Conservation (phyloP, 2,888 invertebrate species). For the Rhopalosiphum nymphaeae region DNA sequence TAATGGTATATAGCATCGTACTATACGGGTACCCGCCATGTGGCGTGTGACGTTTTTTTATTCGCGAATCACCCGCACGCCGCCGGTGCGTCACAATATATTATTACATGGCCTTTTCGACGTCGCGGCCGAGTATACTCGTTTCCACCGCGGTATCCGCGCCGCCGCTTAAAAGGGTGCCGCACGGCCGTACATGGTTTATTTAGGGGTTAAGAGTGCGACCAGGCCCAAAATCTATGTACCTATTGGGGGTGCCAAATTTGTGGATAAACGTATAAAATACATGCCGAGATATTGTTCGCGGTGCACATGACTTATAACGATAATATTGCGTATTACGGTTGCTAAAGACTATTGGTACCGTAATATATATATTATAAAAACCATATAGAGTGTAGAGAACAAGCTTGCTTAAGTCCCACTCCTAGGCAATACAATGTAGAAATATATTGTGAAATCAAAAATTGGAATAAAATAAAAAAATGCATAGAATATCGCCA, state of each 20-base stretch:
- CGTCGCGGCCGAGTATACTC: not conserved
- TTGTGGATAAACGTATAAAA: not conserved
- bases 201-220: not conserved
- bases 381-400: not conserved
- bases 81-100: not conserved
- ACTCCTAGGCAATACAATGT: not conserved
- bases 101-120: not conserved
- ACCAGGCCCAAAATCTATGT: not conserved
- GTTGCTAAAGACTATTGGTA: not conserved
- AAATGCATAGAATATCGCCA: not conserved
- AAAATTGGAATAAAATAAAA: not conserved
- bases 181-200: not conserved
- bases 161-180: not conserved
- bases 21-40: not conserved
- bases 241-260: not conserved
- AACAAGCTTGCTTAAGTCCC: not conserved
- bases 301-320: not conserved
- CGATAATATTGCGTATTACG: not conserved
- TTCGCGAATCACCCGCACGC: conserved; percentile 5
- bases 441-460: not conserved
- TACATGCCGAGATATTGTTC: not conserved
- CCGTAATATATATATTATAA: not conserved
- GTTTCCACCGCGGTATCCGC: not conserved
- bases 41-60: not conserved
- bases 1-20: not conserved